phyloP scores from a whole-genome alignment of 1,140 invertebrate species.

The Pseudobourletiella spinata region DNA sequence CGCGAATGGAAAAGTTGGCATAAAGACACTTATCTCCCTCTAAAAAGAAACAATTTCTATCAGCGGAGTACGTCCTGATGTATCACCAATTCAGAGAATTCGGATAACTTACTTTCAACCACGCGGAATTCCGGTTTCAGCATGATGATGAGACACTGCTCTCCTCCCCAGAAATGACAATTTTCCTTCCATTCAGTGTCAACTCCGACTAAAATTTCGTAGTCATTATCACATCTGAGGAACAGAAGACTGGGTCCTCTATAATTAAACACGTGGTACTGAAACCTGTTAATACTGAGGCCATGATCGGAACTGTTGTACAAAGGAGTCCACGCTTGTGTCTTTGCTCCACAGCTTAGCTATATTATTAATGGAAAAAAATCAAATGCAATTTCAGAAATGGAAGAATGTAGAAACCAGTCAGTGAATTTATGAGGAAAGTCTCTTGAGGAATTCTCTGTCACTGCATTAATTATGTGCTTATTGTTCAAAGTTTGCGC shows the following conservation, averaged over 20 bases:
- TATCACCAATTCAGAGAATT: neutral
- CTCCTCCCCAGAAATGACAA: conserved; percentile 71
- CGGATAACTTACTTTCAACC: conserved; percentile 44
- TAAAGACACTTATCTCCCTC: conserved; percentile 70
- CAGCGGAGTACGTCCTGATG: neutral
- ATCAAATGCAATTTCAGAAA: neutral
- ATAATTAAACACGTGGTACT: conserved; percentile 77
- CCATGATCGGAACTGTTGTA: conserved; percentile 78
- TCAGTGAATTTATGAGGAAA: neutral
- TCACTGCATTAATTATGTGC: neutral
- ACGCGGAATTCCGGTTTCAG: conserved; percentile 62
- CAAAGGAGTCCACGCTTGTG: conserved; percentile 57
- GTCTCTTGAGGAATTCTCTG: neutral
- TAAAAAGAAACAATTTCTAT: conserved; percentile 34
- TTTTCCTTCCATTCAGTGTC: conserved; percentile 77
- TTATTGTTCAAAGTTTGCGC: no score
- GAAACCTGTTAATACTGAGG: conserved; percentile 72
- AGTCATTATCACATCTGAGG: conserved; percentile 55
- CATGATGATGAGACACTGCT: conserved; percentile 66
- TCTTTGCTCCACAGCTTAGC: conserved; percentile 5
- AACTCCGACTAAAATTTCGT: conserved; percentile 65
- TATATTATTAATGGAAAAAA: neutral
- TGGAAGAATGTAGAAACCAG: neutral
- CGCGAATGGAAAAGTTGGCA: conserved; percentile 70
- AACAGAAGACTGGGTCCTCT: conserved; percentile 71